Base-by-base conservation (phyloP, 1,140 invertebrate species). In the Caenorhabditis tropicalis region DNA sequence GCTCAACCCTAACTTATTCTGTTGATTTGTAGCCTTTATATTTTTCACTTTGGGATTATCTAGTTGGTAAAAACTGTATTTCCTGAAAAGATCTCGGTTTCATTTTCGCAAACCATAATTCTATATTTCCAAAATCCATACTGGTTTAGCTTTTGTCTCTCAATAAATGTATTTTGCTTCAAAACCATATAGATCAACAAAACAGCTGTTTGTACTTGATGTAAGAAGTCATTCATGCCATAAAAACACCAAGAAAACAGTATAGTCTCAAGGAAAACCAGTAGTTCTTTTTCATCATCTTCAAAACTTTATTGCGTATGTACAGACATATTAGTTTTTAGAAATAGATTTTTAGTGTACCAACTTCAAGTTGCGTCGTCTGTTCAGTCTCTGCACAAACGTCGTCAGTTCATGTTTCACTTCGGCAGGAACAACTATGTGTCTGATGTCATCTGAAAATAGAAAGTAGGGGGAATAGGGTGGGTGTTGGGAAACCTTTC, bases 381-480 rank as follows among this genome's bases (percentile, higher is more conserved):
- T 31, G 12, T 83, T 49, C 70, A 79, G 21, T 48, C 60, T 39
- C 19, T 56, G 70, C 16, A 58, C 70, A 70, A 74, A 83, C 16
- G 43, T 51, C n/a, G 29, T 48, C 19, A 83, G 29, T 74, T 79
- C 82, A 21, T 27, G 49, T 24, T 39, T 65, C 5, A 82, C 53
- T 2, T 53, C n/a, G 16, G 46, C 24, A 27, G 81, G 36, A 2
- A 74, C 65, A 9, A 46, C 65, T 12, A 74, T 74, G n/a, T 74
- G 33, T 19, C 65, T 43, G 65, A 74, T 74, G 21, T 74, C 65
- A 43, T 74, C 65, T 74, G 65, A 74, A 74, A 43, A 12, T n/a
- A 74, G 39, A 46, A 24, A 43, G 33, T 74, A 46, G 15, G 27
- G 15, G 0, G 12, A 65, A 36, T 43, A 5, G 36, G 4, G 9